Evolutionary conservation across 2,113 vertebrate species (phyloP).

Genomic region (Caranx ignobilis): DNA sequence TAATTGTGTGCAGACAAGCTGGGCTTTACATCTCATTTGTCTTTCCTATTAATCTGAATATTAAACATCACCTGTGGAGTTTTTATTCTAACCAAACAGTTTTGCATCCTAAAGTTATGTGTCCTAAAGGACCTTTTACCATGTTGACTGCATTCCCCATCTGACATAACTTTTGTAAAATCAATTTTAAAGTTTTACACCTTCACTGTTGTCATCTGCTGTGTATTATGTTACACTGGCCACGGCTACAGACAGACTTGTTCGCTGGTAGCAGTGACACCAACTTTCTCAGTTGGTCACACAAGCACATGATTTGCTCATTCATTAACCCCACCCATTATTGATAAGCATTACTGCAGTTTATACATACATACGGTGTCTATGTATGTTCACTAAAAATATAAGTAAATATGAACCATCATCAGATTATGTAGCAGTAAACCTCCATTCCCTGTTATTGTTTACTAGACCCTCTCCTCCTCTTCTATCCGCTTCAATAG

Average conservation of each 20-base stretch:
- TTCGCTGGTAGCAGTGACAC: too few relatives aligned
- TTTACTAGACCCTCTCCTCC: slow-evolving; percentile 29
- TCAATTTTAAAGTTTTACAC: background rate
- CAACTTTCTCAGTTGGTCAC: too few relatives aligned
- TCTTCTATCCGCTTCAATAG: slow-evolving; percentile 47
- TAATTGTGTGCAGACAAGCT: background rate
- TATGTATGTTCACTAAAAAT: background rate
- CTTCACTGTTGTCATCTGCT: background rate
- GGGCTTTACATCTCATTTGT: background rate
- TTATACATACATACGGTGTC: background rate
- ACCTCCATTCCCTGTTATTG: slow-evolving; percentile 37
- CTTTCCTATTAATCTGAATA: background rate
- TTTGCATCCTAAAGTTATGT: background rate
- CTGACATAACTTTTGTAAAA: background rate
- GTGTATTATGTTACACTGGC: too few relatives aligned
- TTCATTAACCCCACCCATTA: too few relatives aligned
- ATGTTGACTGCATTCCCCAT: background rate
- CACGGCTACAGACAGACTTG: too few relatives aligned
- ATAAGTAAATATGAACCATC: slow-evolving; percentile 23
- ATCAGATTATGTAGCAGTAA: slow-evolving; percentile 36
- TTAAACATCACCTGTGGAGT: too few relatives aligned
- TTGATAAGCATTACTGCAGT: too few relatives aligned
- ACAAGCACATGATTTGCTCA: too few relatives aligned
- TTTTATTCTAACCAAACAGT: too few relatives aligned
- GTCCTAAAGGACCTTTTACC: background rate